Percentiles rank a stretch among this genome's conserved stretches.
Evolutionary conservation across 2,113 vertebrate species (phyloP).

Genomic region (Macrotis lagotis): DNA sequence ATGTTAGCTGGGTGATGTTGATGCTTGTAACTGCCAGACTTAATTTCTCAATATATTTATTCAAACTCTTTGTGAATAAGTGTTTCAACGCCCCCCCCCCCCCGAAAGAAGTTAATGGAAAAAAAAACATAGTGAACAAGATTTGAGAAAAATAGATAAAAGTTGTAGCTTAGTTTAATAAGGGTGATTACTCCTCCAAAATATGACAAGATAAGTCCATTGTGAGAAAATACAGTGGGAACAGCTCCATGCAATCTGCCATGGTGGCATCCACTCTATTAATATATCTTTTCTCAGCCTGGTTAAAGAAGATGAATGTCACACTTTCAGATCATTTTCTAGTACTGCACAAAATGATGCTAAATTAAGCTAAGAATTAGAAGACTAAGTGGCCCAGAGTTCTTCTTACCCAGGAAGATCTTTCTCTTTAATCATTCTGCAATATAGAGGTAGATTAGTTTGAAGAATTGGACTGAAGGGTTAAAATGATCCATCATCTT

Average conservation of each 20-base stretch:
- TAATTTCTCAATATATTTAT: constrained; percentile 20
- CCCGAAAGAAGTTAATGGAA: neutral
- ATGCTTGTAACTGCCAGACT: neutral
- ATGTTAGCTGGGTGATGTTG: neutral
- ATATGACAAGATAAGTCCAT: neutral
- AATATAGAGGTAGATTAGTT: neutral
- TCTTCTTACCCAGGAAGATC: constrained; percentile 21
- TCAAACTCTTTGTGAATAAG: constrained; percentile 20
- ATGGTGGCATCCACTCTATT: neutral
- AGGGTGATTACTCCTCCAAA: neutral
- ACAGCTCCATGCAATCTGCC: neutral
- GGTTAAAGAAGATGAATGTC: neutral
- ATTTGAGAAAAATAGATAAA: neutral
- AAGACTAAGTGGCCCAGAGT: neutral
- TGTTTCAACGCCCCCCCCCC: neutral
- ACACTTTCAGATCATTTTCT: constrained; percentile 13
- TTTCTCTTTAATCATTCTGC: constrained; percentile 5
- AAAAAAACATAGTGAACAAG: neutral
- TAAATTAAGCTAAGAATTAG: constrained; percentile 19
- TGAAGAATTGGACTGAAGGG: neutral
- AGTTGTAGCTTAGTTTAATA: neutral
- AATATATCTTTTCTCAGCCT: neutral
- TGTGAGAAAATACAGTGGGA: neutral
- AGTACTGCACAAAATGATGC: constrained; percentile 38
- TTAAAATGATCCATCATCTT: constrained; percentile 11